Evolutionary conservation across 2,888 invertebrate genomes (phyloP).

Genomic region (Drosophila paranaensis): DNA sequence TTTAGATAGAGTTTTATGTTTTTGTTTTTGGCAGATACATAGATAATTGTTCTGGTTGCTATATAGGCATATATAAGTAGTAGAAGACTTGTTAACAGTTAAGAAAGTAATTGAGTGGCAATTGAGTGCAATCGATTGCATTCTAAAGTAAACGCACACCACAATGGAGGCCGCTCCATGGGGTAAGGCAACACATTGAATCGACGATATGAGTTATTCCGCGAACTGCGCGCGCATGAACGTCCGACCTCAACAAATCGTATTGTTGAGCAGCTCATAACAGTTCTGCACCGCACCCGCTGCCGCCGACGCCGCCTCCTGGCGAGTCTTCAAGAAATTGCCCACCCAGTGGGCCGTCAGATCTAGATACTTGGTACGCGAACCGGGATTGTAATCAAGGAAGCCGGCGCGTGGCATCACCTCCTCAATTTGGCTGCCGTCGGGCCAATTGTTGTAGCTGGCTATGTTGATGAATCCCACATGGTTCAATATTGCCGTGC

Average conservation of each 20-base stretch:
- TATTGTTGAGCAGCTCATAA: constrained; percentile 84
- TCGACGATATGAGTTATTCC: constrained; percentile 46
- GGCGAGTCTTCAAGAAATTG: constrained; percentile 85
- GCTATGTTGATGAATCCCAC: constrained; percentile 88
- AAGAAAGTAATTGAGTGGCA: constrained; percentile 71
- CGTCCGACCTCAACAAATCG: constrained; percentile 82
- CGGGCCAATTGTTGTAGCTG: constrained; percentile 91
- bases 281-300: constrained; percentile 72
- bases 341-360: constrained; percentile 88
- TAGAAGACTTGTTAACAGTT: constrained; percentile 65
- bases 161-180: constrained; percentile 38
- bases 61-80: constrained; percentile 46
- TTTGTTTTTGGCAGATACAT: constrained; percentile 50
- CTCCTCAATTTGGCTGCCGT: constrained; percentile 91
- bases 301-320: constrained; percentile 77
- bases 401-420: constrained; percentile 84
- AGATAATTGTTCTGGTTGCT: constrained; percentile 49
- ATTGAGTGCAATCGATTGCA: constrained; percentile 65
- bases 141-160: constrained; percentile 66
- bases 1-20: constrained; percentile 30
- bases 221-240: constrained; percentile 18
- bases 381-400: constrained; percentile 87
- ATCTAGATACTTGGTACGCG: constrained; percentile 87
- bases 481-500: constrained; percentile 86
- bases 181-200: constrained; percentile 47